Evolutionary conservation across 2,888 invertebrate genomes (phyloP), one percentile per base, ranked within the genome.

Genomic region (Epinotia demarniana): DNA sequence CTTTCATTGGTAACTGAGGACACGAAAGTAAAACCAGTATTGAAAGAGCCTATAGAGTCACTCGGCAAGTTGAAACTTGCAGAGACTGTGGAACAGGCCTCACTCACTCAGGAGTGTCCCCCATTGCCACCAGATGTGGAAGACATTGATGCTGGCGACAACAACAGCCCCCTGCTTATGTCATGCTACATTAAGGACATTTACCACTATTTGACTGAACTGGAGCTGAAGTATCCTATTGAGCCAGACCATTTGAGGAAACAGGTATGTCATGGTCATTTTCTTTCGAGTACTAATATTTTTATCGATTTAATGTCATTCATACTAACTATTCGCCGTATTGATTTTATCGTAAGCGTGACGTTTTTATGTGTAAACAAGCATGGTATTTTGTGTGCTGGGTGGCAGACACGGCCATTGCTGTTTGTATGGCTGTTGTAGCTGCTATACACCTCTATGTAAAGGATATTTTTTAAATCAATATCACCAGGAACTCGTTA

Each of bases 131-230:
- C 83, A 62, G 90, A 92, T 72, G 94, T 96, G 78, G 96, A 96
- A 81, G 96, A 97, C 82, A 97, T 98, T 86, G 98, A 98, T 84
- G 95, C 95, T 18, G 95, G 95, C 66, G 97, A 98, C 84, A 94
- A 92, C 58, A 95, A 95, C 62, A 98, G 97, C 88, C 97, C 97
- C 3, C 94, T 97, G 80, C 95, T 98, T 81, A 97, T 98, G 85
- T 95, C 97, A 18, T 96, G 97, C 81, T 99, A 99, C 88, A 97
- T 97, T 49, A 97, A 97, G 79, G 98, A 99, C 82, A 99, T 99
- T 85, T 98, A 98, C 86, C 92, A 94, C 19, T 98, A 99, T 90
- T 94, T 99, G 85, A 95, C 96, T 79, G 90, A 95, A 67, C 89
- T 98, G 77, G 99, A 99, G 94, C 87, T 88, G 19, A 94, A 95